Percentiles rank a stretch among this genome's conserved stretches.
phyloP scores from a whole-genome alignment of 2,113 vertebrate genomes.

The Rhinopomastus cyanomelas region DNA sequence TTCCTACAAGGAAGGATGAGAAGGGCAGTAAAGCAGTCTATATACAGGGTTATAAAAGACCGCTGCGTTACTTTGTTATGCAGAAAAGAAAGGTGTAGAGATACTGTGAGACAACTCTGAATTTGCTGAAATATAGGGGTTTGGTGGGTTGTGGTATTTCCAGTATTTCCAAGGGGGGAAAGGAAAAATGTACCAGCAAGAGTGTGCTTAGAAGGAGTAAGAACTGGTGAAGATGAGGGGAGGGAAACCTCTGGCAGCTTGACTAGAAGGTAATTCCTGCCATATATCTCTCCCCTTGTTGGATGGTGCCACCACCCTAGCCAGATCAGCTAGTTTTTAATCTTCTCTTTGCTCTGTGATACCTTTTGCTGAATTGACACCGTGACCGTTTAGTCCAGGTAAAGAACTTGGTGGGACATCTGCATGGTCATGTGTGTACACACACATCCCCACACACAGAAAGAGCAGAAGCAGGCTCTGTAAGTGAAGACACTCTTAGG shows the following conservation, averaged over 20 bases:
- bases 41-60: background rate
- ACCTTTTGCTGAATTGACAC: background rate
- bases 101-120: background rate
- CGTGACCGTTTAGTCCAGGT: background rate
- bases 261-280: background rate
- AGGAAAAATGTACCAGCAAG: background rate
- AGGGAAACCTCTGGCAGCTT: background rate
- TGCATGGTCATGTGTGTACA: fast-evolving
- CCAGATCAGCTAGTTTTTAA: background rate
- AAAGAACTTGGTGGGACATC: background rate
- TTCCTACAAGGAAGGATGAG: background rate
- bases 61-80: background rate
- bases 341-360: background rate
- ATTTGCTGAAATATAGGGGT: background rate
- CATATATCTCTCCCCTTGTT: background rate
- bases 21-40: background rate
- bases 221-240: background rate
- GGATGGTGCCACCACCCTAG: background rate
- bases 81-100: background rate
- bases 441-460: background rate
- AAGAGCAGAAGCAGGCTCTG: background rate
- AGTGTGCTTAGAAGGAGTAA: background rate
- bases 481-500: background rate
- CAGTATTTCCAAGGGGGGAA: background rate
- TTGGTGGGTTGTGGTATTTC: background rate